phyloP scores from a whole-genome alignment of 1,140 invertebrate species.

The Hirudo medicinalis region DNA sequence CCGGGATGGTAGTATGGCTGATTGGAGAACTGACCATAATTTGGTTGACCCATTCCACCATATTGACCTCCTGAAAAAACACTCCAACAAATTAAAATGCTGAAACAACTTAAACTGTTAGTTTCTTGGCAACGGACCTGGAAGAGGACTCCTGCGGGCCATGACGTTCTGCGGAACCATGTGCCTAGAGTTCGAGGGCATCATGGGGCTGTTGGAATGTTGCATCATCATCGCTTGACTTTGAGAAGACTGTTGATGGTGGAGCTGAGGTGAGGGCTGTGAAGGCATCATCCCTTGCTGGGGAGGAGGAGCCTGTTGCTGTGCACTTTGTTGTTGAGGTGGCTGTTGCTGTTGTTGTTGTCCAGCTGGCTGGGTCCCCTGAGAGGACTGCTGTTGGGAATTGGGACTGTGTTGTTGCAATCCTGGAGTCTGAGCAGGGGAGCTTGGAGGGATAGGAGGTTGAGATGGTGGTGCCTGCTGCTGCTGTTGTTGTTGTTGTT shows the following conservation, averaged over 20 bases:
- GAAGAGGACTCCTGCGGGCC: background rate
- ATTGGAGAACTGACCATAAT: background rate
- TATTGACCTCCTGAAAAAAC: background rate
- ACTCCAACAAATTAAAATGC: background rate
- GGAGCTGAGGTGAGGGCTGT: background rate
- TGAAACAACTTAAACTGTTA: background rate
- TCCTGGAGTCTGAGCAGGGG: background rate
- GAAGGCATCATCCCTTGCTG: background rate
- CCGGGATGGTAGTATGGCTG: background rate
- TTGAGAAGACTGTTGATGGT: background rate
- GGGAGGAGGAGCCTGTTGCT: constrained; percentile 4
- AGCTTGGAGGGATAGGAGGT: background rate
- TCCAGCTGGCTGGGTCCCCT: background rate
- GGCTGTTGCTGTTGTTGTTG: constrained; percentile 5
- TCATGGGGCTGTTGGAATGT: background rate
- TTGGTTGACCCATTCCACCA: constrained; percentile 8
- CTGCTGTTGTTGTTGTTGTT: constrained; percentile 8
- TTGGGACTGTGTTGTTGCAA: constrained; percentile 1
- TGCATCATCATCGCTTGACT: constrained; percentile 9
- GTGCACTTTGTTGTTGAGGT: background rate
- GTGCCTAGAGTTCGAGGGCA: background rate
- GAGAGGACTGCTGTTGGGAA: background rate
- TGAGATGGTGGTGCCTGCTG: background rate
- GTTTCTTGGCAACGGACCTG: background rate
- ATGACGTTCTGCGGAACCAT: background rate